Conservation (phyloP, 2,797 vertebrate species). For the Enteromius anoplus region DNA sequence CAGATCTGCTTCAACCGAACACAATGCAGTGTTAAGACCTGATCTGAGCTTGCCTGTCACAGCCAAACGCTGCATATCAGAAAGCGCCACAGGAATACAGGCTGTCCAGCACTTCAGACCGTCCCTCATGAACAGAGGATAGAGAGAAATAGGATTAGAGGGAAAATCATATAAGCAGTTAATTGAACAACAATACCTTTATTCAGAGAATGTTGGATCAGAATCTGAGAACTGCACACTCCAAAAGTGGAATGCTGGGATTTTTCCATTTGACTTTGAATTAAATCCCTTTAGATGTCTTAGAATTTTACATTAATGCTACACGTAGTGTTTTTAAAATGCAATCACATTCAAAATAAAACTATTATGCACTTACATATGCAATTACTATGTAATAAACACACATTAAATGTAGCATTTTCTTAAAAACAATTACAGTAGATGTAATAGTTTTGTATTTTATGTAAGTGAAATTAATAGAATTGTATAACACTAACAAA, state of each 20-base stretch:
- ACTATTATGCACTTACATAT: background rate
- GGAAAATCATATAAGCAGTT: slow-evolving; percentile 62
- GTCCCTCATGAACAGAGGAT: slow-evolving; percentile 53
- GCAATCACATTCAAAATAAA: background rate
- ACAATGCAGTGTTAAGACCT: slow-evolving; percentile 67
- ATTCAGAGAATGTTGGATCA: slow-evolving; percentile 54
- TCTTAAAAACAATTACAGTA: background rate
- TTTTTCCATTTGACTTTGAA: background rate
- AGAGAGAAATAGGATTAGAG: slow-evolving; percentile 61
- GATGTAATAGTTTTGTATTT: background rate
- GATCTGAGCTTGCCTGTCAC: slow-evolving; percentile 72
- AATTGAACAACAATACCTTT: slow-evolving; percentile 65
- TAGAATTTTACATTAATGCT: background rate
- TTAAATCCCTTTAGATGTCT: background rate
- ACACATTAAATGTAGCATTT: background rate
- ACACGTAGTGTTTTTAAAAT: background rate
- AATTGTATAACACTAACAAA: background rate
- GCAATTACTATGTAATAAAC: slow-evolving; percentile 2
- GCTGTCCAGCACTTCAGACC: slow-evolving; percentile 47
- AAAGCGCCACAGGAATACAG: slow-evolving; percentile 51
- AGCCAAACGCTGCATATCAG: slow-evolving; percentile 66
- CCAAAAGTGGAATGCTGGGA: slow-evolving; percentile 18
- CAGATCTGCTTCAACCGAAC: slow-evolving; percentile 68
- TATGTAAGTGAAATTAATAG: background rate
- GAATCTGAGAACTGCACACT: slow-evolving; percentile 38